These are phyloP conservation scores for Tolmerus cingulatus DNA, from an alignment of 2,888 invertebrate species.

Conservation along the genomic window DNA sequence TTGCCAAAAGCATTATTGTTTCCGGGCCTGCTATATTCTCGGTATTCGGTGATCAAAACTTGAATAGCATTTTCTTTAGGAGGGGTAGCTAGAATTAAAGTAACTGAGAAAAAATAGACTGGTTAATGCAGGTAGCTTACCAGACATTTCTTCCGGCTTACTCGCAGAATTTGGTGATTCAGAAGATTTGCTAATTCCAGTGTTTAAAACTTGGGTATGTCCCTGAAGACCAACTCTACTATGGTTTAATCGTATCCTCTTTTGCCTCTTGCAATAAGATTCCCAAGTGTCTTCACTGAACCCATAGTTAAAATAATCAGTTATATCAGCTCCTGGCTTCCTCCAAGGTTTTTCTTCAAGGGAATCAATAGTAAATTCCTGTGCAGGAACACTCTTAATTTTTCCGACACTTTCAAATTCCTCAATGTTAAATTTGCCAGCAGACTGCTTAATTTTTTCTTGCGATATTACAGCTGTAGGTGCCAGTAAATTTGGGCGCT, in stretches of 20 bases:
- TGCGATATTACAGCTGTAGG: conserved; percentile 56
- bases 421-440: conserved; percentile 84
- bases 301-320: conserved; percentile 84
- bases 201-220: conserved; percentile 52
- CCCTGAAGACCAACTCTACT: conserved; percentile 79
- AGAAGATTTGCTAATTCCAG: conserved; percentile 72
- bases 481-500: conserved; percentile 64
- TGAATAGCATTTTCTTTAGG: conserved; percentile 84
- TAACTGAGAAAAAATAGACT: background rate
- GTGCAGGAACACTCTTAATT: conserved; percentile 91
- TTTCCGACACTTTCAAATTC: conserved; percentile 92
- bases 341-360: conserved; percentile 99
- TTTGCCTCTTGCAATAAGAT: conserved; percentile 93
- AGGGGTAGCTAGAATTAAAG: conserved; percentile 54
- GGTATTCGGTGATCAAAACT: conserved; percentile 90
- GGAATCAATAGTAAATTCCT: conserved; percentile 93
- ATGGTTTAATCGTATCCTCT: conserved; percentile 81
- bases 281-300: conserved; percentile 99
- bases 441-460: conserved; percentile 68
- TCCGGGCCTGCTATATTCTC: conserved; percentile 79
- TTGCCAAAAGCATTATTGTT: conserved; percentile 66
- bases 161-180: conserved; percentile 66
- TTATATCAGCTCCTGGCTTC: conserved; percentile 98
- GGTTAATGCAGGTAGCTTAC: conserved; percentile 51
- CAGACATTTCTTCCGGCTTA: conserved; percentile 71